Evolutionary conservation across 1,140 invertebrate genomes (phyloP).

Genomic region (Riptortus pedestris): DNA sequence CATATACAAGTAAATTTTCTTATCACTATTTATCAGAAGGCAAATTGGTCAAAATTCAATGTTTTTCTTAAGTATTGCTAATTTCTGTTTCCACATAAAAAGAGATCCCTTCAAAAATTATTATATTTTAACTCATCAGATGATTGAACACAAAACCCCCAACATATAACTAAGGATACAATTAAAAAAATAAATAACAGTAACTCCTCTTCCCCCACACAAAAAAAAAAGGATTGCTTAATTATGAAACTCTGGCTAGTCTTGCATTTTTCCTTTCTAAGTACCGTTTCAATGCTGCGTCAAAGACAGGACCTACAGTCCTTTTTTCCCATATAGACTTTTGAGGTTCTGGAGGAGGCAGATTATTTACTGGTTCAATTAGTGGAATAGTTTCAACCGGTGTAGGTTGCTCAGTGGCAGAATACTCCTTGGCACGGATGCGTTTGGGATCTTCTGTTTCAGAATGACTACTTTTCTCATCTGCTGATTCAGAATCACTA

Average conservation of each 20-base stretch:
- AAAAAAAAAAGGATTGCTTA: too few relatives aligned
- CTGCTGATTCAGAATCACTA: constrained; percentile 18
- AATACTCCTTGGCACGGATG: constrained; percentile 30
- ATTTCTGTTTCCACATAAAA: too few relatives aligned
- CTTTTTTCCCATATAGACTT: constrained; percentile 68
- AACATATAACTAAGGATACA: too few relatives aligned
- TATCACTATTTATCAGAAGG: too few relatives aligned
- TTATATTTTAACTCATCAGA: too few relatives aligned
- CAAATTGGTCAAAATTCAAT: too few relatives aligned
- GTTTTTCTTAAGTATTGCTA: too few relatives aligned
- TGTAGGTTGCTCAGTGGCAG: not conserved
- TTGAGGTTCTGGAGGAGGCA: constrained; percentile 21
- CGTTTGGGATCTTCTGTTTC: constrained; percentile 28
- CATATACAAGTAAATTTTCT: too few relatives aligned
- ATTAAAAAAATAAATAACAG: too few relatives aligned
- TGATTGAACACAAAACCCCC: too few relatives aligned
- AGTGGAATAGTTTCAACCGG: constrained; percentile 21
- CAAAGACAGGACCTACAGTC: constrained; percentile 68
- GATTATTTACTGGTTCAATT: constrained; percentile 23
- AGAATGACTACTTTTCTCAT: constrained; percentile 28
- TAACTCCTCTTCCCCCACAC: too few relatives aligned
- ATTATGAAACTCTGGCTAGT: constrained; percentile 10
- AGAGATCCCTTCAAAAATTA: too few relatives aligned
- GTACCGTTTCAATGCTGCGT: constrained; percentile 68
- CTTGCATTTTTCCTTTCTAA: constrained; percentile 58